phyloP scores from a whole-genome alignment of 2,797 vertebrate genomes.

The Muraenolepis orangiensis region DNA sequence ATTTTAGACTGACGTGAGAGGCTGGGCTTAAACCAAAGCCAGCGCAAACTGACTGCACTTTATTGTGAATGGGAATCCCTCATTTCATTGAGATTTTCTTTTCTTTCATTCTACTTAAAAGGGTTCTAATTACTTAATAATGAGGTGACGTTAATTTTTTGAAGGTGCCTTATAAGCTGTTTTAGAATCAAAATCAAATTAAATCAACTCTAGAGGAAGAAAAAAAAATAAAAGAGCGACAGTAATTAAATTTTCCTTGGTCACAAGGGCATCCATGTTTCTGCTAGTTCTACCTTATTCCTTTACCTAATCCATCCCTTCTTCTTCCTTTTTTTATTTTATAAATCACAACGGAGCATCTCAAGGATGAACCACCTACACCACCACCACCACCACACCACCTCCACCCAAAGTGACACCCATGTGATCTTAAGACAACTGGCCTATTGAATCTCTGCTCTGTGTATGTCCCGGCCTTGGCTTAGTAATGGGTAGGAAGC shows the following conservation, averaged over 20 bases:
- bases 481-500: slow-evolving; percentile 16
- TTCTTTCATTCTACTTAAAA: too few relatives aligned
- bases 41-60: slow-evolving; percentile 37
- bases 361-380: not conserved
- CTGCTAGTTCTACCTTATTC: not conserved
- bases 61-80: slow-evolving; percentile 45
- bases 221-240: slow-evolving; percentile 18
- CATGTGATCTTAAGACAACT: slow-evolving; percentile 37
- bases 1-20: not conserved
- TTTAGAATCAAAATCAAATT: slow-evolving; percentile 52
- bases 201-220: slow-evolving; percentile 31
- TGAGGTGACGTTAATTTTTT: slow-evolving; percentile 51
- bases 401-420: not conserved
- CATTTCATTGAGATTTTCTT: slow-evolving; percentile 55
- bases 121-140: slow-evolving; percentile 56
- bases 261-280: slow-evolving; percentile 33
- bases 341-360: not conserved
- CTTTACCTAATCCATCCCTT: not conserved
- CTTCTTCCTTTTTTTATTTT: slow-evolving; percentile 16
- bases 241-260: slow-evolving; percentile 53
- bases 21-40: slow-evolving; percentile 36
- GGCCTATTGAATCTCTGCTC: slow-evolving; percentile 12
- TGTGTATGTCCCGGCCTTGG: slow-evolving; percentile 28
- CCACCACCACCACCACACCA: not conserved
- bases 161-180: slow-evolving; percentile 35